These are phyloP conservation scores for Smittia aterrima DNA, from an alignment of 2,888 invertebrate genomes.

Conservation along the genomic window DNA sequence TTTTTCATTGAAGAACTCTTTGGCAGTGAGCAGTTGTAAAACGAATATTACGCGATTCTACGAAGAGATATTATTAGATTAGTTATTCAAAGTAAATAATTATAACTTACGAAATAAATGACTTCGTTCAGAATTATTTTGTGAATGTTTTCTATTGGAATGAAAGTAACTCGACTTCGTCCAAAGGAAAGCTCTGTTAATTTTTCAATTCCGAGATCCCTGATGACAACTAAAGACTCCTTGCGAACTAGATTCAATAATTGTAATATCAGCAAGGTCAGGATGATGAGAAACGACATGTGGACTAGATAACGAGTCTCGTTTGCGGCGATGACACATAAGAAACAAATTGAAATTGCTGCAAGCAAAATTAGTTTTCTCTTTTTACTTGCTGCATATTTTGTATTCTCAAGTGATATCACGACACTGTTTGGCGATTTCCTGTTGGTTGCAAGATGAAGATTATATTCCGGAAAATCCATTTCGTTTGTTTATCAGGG, in stretches of 20 bases:
- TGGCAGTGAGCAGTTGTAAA: conserved; percentile 52
- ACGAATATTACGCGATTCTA: conserved; percentile 54
- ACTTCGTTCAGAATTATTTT: conserved; percentile 55
- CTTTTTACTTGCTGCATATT: conserved; percentile 8
- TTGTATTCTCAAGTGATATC: not conserved
- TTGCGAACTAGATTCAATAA: conserved; percentile 47
- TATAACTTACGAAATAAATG: conserved; percentile 51
- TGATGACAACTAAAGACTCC: conserved; percentile 49
- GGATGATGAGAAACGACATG: conserved; percentile 43
- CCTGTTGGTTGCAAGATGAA: too few relatives aligned
- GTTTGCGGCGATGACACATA: too few relatives aligned
- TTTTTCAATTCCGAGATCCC: conserved; percentile 52
- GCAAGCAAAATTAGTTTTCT: not conserved
- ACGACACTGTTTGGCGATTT: not conserved
- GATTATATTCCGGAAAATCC: too few relatives aligned
- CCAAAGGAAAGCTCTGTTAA: conserved; percentile 49
- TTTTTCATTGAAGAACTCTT: conserved; percentile 48
- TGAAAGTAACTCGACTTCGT: conserved; percentile 48
- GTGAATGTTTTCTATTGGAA: conserved; percentile 50
- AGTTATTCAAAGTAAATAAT: not conserved
- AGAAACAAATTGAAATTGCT: not conserved
- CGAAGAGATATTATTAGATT: conserved; percentile 42
- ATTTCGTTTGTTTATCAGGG: too few relatives aligned
- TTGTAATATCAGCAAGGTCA: conserved; percentile 44
- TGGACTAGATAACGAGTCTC: conserved; percentile 41